Conservation (phyloP, 2,888 invertebrate genomes). For the Nomada lathburiana region DNA sequence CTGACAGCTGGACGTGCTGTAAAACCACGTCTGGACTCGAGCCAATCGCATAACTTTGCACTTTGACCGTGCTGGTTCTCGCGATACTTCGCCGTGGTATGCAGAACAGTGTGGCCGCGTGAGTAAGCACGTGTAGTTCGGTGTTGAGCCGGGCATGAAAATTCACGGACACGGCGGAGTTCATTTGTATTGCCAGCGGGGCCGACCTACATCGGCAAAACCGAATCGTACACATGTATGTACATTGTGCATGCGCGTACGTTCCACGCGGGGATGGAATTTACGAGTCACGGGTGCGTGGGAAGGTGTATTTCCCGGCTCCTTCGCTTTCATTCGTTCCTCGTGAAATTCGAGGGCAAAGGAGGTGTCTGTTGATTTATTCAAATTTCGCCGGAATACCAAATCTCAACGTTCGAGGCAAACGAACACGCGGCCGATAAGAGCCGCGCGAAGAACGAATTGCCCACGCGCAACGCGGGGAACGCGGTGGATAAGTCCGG, state of each 20-base stretch:
- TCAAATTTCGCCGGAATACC: too few relatives aligned
- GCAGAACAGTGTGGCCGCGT: slow-evolving; percentile 31
- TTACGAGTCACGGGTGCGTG: slow-evolving; percentile 65
- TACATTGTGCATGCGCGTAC: slow-evolving; percentile 20
- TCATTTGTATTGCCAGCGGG: neutral
- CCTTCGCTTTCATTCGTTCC: neutral
- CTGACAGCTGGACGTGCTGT: slow-evolving; percentile 56
- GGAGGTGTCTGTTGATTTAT: too few relatives aligned
- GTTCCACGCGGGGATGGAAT: slow-evolving; percentile 29
- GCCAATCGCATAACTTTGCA: slow-evolving; percentile 65
- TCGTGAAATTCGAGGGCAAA: neutral
- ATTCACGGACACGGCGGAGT: neutral
- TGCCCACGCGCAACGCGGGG: slow-evolving; percentile 9
- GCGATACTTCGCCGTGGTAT: slow-evolving; percentile 44
- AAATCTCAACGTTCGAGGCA: neutral
- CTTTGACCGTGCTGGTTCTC: slow-evolving; percentile 51
- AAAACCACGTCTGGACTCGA: slow-evolving; percentile 52
- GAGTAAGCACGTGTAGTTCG: slow-evolving; percentile 45
- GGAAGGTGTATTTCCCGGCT: slow-evolving; percentile 52
- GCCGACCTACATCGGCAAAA: slow-evolving; percentile 34
- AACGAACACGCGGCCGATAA: slow-evolving; percentile 26
- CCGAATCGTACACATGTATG: slow-evolving; percentile 18
- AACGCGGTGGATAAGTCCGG: slow-evolving; percentile 27
- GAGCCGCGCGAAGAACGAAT: slow-evolving; percentile 30
- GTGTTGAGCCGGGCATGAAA: slow-evolving; percentile 33